phyloP scores from a whole-genome alignment of 1,140 invertebrate species.

The Drosophila santomea region DNA sequence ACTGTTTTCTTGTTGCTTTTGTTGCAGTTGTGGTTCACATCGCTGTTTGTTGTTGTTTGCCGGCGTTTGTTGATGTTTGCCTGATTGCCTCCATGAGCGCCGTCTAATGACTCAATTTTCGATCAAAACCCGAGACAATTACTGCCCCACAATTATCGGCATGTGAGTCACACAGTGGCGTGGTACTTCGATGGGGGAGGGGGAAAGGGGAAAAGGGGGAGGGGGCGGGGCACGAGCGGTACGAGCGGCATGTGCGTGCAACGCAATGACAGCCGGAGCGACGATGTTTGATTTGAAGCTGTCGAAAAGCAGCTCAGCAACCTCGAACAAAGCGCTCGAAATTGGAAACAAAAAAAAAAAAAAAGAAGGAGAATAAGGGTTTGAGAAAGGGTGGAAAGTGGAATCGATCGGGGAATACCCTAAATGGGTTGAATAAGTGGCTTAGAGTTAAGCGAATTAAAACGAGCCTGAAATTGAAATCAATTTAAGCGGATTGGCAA shows the following conservation, averaged over 20 bases:
- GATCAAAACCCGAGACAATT: slow-evolving; percentile 63
- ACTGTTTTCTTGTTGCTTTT: slow-evolving; percentile 4
- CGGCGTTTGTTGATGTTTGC: slow-evolving; percentile 36
- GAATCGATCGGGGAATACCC: slow-evolving; percentile 22
- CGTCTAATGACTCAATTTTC: slow-evolving; percentile 79
- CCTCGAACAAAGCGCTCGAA: slow-evolving; percentile 19
- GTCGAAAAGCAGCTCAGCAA: slow-evolving; percentile 62
- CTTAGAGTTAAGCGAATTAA: slow-evolving; percentile 20
- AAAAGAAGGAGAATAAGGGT: background rate
- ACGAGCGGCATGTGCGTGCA: slow-evolving; percentile 50
- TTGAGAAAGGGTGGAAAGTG: slow-evolving; percentile 3
- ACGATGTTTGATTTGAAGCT: slow-evolving; percentile 73
- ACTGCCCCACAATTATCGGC: slow-evolving; percentile 65
- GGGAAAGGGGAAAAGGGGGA: background rate
- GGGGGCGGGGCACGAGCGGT: background rate
- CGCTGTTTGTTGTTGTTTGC: slow-evolving; percentile 17
- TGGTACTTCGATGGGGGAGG: background rate
- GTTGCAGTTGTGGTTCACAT: slow-evolving; percentile 1
- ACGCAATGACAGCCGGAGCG: slow-evolving; percentile 62
- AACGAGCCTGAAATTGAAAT: background rate
- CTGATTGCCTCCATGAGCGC: slow-evolving; percentile 48
- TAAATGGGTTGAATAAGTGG: slow-evolving; percentile 6
- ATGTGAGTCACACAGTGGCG: slow-evolving; percentile 44
- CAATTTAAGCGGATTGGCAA: background rate
- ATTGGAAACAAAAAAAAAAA: slow-evolving; percentile 5